Percentiles rank a stretch among this genome's conserved stretches.
Evolutionary conservation across 2,888 invertebrate genomes (phyloP).

Genomic region (Phania funesta): DNA sequence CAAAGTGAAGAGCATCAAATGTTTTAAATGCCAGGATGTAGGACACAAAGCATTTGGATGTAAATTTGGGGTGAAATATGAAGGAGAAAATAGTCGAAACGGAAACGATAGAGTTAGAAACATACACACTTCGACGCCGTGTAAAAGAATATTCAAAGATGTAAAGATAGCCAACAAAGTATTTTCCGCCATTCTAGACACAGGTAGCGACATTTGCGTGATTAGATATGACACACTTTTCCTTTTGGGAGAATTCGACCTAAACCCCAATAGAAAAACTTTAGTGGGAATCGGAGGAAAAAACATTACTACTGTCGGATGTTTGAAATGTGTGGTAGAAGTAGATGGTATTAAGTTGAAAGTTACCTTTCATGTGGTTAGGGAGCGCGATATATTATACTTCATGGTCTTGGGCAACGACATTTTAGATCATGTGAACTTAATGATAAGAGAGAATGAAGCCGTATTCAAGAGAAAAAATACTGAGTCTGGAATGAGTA

Average conservation of each 20-base stretch:
- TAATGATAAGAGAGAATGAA: no score
- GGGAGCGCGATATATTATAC: conserved; percentile 26
- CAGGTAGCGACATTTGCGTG: conserved; percentile 40
- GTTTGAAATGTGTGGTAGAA: neutral
- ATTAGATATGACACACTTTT: conserved; percentile 24
- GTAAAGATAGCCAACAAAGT: neutral
- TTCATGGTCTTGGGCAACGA: conserved; percentile 32
- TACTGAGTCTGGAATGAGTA: no score
- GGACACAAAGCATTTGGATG: no score
- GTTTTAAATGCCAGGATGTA: no score
- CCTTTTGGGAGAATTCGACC: conserved; percentile 28
- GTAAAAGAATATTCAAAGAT: conserved; percentile 23
- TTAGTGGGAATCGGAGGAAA: conserved; percentile 43
- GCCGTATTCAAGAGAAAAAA: no score
- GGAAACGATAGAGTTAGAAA: neutral
- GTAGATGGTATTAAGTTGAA: no score
- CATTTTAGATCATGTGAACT: no score
- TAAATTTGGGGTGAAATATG: no score
- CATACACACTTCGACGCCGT: conserved; percentile 11
- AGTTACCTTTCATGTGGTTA: neutral
- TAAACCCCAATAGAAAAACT: neutral
- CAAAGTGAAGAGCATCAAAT: no score
- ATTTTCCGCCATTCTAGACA: conserved; percentile 30
- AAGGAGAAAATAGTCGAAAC: no score
- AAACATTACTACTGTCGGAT: conserved; percentile 39